Evolutionary conservation across 2,797 vertebrate genomes (phyloP).

Genomic region (Hemitrygon akajei): DNA sequence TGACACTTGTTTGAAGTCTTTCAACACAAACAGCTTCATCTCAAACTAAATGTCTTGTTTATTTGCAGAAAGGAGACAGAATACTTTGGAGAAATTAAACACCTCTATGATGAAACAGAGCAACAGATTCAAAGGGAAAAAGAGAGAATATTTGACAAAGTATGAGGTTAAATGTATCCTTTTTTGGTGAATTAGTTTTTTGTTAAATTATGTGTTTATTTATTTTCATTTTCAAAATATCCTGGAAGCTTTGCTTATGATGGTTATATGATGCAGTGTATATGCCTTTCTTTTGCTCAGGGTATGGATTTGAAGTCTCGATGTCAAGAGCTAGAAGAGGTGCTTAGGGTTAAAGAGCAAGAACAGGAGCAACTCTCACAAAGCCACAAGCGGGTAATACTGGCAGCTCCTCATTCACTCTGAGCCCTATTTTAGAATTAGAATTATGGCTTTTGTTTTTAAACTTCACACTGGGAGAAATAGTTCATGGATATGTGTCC

Average conservation of each 20-base stretch:
- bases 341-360: constrained; percentile 73
- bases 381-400: constrained; percentile 72
- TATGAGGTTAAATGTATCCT: neutral
- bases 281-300: constrained; percentile 51
- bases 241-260: neutral
- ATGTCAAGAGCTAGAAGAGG: constrained; percentile 70
- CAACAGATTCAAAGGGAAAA: constrained; percentile 86
- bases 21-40: neutral
- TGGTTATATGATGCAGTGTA: neutral
- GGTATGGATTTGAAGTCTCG: constrained; percentile 74
- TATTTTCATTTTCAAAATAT: no score
- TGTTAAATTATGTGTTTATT: neutral
- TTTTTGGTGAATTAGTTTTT: neutral
- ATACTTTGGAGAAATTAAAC: constrained; percentile 80
- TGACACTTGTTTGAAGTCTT: neutral
- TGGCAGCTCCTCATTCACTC: neutral
- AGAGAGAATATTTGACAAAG: constrained; percentile 63
- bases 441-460: neutral
- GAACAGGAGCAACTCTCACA: constrained; percentile 72
- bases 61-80: constrained; percentile 73
- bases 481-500: neutral
- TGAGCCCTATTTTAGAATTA: neutral
- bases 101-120: constrained; percentile 91
- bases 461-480: neutral
- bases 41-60: neutral